Percentiles rank a stretch among this genome's conserved stretches.
These are phyloP conservation scores for Pelmatolapia mariae DNA, from an alignment of 2,113 vertebrate genomes.

Conservation along the genomic window DNA sequence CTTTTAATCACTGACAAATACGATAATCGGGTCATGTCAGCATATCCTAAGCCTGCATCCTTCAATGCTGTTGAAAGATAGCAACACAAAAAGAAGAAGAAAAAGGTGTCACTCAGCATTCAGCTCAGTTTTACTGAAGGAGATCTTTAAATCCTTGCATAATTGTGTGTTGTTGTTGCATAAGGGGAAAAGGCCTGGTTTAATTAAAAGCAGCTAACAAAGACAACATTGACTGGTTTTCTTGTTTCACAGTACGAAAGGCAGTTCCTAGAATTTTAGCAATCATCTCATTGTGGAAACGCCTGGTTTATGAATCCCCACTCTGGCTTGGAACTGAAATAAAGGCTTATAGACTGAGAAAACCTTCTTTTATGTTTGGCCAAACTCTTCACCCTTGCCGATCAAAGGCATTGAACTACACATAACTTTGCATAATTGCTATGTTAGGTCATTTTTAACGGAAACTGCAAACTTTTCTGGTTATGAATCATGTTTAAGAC, in stretches of 20 bases:
- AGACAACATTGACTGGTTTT: constrained; percentile 51
- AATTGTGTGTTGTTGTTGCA: constrained; percentile 36
- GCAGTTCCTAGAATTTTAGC: constrained; percentile 49
- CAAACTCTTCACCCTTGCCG: neutral
- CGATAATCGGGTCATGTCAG: neutral
- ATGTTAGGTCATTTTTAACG: neutral
- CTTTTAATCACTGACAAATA: neutral
- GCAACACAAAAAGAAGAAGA: neutral
- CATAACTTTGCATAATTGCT: neutral
- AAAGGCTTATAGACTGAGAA: neutral
- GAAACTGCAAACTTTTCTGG: neutral
- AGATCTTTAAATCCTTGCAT: constrained; percentile 34
- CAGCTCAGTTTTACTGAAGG: neutral
- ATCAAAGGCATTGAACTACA: neutral
- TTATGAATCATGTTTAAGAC: neutral
- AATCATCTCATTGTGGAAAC: constrained; percentile 18
- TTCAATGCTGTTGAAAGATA: neutral
- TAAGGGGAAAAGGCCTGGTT: constrained; percentile 36
- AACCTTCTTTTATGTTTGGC: constrained; percentile 2
- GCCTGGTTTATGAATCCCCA: neutral
- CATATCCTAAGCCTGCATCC: neutral
- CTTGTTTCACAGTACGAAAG: constrained; percentile 3
- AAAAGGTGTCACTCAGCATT: neutral
- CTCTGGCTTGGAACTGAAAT: constrained; percentile 10
- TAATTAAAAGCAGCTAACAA: constrained; percentile 61